Conservation (phyloP, 1,140 invertebrate species). For the Meloidogyne hapla region DNA sequence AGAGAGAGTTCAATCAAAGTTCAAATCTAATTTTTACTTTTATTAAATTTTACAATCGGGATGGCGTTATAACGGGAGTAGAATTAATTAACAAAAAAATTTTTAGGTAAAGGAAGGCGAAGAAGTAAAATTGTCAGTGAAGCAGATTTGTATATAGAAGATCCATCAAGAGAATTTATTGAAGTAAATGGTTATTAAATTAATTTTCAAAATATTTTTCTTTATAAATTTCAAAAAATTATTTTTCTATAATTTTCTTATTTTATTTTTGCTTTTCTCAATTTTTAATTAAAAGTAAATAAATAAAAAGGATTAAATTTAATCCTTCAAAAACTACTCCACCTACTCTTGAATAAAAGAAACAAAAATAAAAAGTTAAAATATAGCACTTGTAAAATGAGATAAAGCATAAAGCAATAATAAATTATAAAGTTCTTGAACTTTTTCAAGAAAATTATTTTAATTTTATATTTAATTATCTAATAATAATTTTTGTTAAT, state of each 20-base stretch:
- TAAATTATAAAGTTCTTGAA: neutral
- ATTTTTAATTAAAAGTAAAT: conserved; percentile 9
- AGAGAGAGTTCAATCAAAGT: too few species aligned
- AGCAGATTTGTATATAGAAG: neutral
- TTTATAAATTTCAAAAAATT: too few species aligned
- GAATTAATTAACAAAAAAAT: neutral
- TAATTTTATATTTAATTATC: too few species aligned
- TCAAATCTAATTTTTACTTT: too few species aligned
- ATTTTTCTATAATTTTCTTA: neutral
- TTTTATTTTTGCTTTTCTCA: neutral
- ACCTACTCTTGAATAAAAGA: neutral
- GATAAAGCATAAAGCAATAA: neutral
- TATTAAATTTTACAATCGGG: too few species aligned
- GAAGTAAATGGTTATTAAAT: neutral
- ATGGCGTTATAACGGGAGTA: too few species aligned
- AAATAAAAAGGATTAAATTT: neutral
- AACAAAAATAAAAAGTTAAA: neutral
- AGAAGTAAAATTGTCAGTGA: neutral
- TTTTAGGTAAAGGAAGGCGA: neutral
- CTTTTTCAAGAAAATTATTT: too few species aligned
- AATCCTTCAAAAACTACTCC: neutral
- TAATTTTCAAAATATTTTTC: too few species aligned
- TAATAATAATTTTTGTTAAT: too few species aligned
- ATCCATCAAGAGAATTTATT: neutral
- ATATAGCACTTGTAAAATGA: neutral